Percentiles rank a stretch among this genome's conserved stretches.
Evolutionary conservation across 2,797 vertebrate species (phyloP).

Genomic region (Acrossocheilus wenchowensis): DNA sequence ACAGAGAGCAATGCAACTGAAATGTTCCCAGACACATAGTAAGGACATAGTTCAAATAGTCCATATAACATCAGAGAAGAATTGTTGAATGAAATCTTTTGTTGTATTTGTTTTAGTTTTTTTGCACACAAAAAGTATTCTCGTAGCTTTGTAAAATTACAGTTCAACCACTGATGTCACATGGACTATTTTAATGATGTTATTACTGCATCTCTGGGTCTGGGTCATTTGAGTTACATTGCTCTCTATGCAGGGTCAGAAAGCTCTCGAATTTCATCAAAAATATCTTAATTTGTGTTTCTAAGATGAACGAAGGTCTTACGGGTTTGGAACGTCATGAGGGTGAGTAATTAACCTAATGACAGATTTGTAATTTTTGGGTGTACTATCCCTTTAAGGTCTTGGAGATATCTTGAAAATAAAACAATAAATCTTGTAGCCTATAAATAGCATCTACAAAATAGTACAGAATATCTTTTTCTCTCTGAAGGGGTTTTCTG

Average conservation of each 20-base stretch:
- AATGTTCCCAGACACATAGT: background rate
- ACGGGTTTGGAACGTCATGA: background rate
- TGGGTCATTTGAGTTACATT: too few species aligned
- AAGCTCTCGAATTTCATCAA: background rate
- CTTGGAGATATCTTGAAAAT: constrained; percentile 1
- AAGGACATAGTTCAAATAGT: background rate
- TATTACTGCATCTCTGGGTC: too few species aligned
- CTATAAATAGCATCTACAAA: constrained; percentile 50
- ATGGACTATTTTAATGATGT: too few species aligned
- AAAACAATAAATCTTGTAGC: background rate
- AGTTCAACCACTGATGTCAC: too few species aligned
- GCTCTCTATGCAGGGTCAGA: background rate
- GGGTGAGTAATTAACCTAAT: background rate
- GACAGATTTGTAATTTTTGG: background rate
- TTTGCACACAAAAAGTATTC: too few species aligned
- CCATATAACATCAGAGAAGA: background rate
- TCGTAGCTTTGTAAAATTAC: too few species aligned
- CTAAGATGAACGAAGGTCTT: background rate
- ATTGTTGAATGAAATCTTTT: too few species aligned
- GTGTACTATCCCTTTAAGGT: background rate
- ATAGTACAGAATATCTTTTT: constrained; percentile 82
- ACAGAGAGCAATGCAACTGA: background rate
- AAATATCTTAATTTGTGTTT: background rate
- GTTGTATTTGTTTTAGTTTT: too few species aligned
- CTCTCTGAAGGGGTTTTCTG: constrained; percentile 82